Evolutionary conservation across 2,113 vertebrate genomes (phyloP), one percentile per base, ranked within the genome.

Genomic region (Podarcis raffonei): DNA sequence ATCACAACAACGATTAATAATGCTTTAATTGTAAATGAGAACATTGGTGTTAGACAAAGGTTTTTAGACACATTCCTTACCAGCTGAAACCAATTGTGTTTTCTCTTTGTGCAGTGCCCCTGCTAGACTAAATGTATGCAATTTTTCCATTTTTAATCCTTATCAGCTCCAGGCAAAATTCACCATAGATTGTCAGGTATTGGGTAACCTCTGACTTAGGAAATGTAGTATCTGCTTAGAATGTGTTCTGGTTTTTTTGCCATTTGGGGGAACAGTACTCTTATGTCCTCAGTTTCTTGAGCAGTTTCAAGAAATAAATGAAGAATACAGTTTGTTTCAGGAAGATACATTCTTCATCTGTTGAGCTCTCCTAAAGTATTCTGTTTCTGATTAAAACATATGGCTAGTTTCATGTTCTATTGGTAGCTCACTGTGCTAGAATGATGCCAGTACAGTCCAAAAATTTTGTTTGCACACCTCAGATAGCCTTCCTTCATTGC

Each of bases 381-480:
- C 18, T 66, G 79, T 39, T 9, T 89, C 11, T 37, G 87, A 30
- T 82, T 87, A 20, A 81, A 94, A 80, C 3, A 53, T 78, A 93
- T 92, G 22, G 18, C 78, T 71, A 82, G 80, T 76, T 78, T 86
- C 23, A 87, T 12, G 68, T 87, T 89, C 66, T 15, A 71, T 76
- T 90, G 22, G 84, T 90, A 0, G 0, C 35, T 16, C 81, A 42
- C 87, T 86, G 85, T 27, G 27, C 86, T 85, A 62, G 37, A 42
- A 93, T 87, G 42, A 35, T 89, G 37, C 20, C 68, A 68, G 2
- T 66, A 27, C 59, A 59, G 30, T 72, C 92, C 20, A 57, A 57
- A 84, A 57, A 27, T 82, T 78, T 82, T 87, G 93, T 95, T 95
- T 93, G 87, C 91, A 94, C 93, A 91, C 85, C 92, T 94, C 88